Base-by-base conservation (phyloP, 2,113 vertebrate species). In the Conger conger region DNA sequence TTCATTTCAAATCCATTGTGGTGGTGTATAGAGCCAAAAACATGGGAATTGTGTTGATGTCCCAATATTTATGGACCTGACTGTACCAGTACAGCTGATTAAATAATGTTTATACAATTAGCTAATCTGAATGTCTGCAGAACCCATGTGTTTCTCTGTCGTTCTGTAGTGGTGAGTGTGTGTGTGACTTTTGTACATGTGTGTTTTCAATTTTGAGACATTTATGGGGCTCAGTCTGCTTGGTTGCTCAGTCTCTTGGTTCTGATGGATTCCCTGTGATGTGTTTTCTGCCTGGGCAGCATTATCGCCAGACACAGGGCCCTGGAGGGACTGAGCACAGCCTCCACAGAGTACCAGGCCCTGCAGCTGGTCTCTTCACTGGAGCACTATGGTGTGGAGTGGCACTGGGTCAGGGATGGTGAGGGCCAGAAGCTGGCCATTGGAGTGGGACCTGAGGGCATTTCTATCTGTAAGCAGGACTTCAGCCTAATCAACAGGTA, bases 321-420 rank as follows among this genome's bases (percentile, higher is more conserved):
- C 42, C 89, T 99, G 77, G 97, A 97, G 87, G 97, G 97, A 15
- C 82, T 94, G 83, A 96, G 95, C 90, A 96, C 95, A 88, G 94
- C 94, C 37, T 97, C 97, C 0, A 97, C 96, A 60, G 97, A 99
- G 86, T 99, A 99, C 85, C 98, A 98, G 87, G 94, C 97, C 83
- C 94, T 99, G 79, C 98, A 99, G 95, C 95, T 98, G 73, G 94
- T 96, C 36, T 97, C 98, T 0, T 92, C 95, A 0, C 92, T 99
- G 91, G 97, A 99, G 88, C 97, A 98, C 88, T 99, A 99, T 1
- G 98, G 98, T 0, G 95, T 99, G 23, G 98, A 99, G 89, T 99
- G 98, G 98, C 98, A 99, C 89, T 95, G 96, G 2, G 97, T 95
- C 36, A 95, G 97, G 38, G 97, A 99, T 0, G 96, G 96, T 0